Conservation (phyloP, 2,888 invertebrate species). For the Melanostoma scalare region DNA sequence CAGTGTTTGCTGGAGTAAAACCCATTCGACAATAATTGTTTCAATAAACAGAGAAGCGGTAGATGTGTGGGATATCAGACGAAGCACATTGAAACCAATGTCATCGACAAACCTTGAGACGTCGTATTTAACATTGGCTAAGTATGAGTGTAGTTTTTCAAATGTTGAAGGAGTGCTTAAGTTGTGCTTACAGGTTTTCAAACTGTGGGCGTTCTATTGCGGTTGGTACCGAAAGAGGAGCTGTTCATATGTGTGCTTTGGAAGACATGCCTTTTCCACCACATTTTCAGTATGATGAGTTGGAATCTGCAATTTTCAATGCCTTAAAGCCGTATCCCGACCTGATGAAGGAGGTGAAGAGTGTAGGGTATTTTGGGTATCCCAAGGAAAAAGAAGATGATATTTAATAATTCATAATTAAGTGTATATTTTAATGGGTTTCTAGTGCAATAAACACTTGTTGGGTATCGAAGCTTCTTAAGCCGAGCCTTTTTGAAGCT, state of each 20-base stretch:
- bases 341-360: constrained; percentile 85
- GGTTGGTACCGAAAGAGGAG: constrained; percentile 87
- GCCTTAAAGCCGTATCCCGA: constrained; percentile 86
- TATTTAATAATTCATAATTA: background rate
- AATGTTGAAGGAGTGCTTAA: background rate
- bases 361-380: constrained; percentile 82
- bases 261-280: constrained; percentile 90
- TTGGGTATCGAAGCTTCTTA: no score
- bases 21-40: constrained; percentile 89
- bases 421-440: no score
- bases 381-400: constrained; percentile 65
- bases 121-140: constrained; percentile 76
- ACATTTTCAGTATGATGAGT: constrained; percentile 86
- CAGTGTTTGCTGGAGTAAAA: constrained; percentile 88
- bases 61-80: constrained; percentile 90
- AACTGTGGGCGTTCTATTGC: constrained; percentile 87
- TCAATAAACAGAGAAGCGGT: constrained; percentile 86
- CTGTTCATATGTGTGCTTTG: constrained; percentile 86
- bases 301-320: constrained; percentile 86
- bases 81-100: constrained; percentile 87
- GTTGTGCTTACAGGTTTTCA: constrained; percentile 83
- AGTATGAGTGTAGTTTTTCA: constrained; percentile 69
- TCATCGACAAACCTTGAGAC: constrained; percentile 76
- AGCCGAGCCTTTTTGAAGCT: no score
- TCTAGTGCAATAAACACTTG: no score